These are phyloP conservation scores for Amblyteles armatorius DNA, from an alignment of 2,888 invertebrate species.

Conservation along the genomic window DNA sequence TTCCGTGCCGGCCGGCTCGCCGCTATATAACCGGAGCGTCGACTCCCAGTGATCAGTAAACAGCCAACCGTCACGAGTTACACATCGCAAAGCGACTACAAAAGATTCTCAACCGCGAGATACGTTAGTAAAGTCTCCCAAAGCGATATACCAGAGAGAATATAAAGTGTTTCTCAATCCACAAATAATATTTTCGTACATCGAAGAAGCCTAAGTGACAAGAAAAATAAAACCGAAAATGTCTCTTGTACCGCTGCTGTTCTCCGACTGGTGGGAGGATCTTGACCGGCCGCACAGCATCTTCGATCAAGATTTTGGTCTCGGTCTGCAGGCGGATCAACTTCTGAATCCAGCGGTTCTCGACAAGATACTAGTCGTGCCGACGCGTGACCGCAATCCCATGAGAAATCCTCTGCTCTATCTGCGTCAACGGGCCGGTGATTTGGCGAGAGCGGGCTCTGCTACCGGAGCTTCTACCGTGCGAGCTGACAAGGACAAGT, in stretches of 20 bases:
- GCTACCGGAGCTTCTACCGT: conserved; percentile 86
- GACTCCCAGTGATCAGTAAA: conserved; percentile 55
- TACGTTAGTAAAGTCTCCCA: not conserved
- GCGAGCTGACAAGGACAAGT: conserved; percentile 88
- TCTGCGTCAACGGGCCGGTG: conserved; percentile 60
- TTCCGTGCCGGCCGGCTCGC: conserved; percentile 61
- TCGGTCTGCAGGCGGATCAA: conserved; percentile 90
- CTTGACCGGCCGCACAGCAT: conserved; percentile 90
- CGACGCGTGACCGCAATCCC: conserved; percentile 61
- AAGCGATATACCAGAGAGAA: not conserved
- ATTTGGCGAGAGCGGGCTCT: conserved; percentile 83
- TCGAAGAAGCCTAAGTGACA: not conserved
- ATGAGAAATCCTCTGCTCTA: conserved; percentile 53
- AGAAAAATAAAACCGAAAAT: conserved; percentile 84
- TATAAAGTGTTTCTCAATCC: not conserved
- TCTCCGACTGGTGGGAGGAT: conserved; percentile 95
- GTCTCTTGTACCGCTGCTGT: conserved; percentile 91
- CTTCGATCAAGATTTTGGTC: conserved; percentile 92
- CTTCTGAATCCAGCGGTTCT: conserved; percentile 86
- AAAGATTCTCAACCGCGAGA: not conserved
- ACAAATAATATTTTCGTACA: not conserved
- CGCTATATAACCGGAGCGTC: conserved; percentile 64
- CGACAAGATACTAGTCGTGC: conserved; percentile 82
- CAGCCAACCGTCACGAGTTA: conserved; percentile 33
- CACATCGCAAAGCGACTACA: conserved; percentile 47